phyloP scores from a whole-genome alignment of 23 tunicate genomes.

The Halocynthia aurantium region DNA sequence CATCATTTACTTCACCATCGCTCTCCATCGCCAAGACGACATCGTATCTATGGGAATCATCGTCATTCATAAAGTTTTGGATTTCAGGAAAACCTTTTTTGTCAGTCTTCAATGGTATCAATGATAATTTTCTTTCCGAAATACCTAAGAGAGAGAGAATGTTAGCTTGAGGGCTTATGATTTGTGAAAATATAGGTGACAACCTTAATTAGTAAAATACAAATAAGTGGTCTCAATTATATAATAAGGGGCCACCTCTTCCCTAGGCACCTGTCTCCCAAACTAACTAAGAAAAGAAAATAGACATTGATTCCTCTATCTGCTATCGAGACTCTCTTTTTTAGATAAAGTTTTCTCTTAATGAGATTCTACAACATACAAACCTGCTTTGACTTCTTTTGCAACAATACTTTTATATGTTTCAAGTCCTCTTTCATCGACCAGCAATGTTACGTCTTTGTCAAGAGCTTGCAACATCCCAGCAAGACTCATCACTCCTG shows the following conservation, averaged over 20 bases:
- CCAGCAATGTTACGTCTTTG: constrained; percentile 44
- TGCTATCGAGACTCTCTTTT: no score
- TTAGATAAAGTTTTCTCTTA: no score
- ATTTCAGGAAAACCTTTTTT: no score
- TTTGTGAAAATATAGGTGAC: background rate
- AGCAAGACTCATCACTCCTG: constrained; percentile 61
- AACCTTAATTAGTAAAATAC: no score
- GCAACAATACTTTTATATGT: constrained; percentile 25
- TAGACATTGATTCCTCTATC: no score
- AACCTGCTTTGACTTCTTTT: constrained; percentile 17
- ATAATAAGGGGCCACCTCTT: no score
- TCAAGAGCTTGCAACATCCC: constrained; percentile 55
- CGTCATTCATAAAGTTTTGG: no score
- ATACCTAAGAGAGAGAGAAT: background rate
- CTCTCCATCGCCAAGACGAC: constrained; percentile 63
- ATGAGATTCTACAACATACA: background rate
- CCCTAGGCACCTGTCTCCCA: no score
- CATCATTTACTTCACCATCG: constrained; percentile 43
- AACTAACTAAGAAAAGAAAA: no score
- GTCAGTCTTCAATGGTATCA: no score
- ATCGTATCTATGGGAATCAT: constrained; percentile 27
- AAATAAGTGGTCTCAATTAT: no score
- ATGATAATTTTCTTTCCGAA: no score
- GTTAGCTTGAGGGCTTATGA: background rate
- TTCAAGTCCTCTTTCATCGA: constrained; percentile 27